Evolutionary conservation across 30 jellyfish, hydroid and myxozoan genomes (phyloP).

Genomic region (Rhopilema esculentum): DNA sequence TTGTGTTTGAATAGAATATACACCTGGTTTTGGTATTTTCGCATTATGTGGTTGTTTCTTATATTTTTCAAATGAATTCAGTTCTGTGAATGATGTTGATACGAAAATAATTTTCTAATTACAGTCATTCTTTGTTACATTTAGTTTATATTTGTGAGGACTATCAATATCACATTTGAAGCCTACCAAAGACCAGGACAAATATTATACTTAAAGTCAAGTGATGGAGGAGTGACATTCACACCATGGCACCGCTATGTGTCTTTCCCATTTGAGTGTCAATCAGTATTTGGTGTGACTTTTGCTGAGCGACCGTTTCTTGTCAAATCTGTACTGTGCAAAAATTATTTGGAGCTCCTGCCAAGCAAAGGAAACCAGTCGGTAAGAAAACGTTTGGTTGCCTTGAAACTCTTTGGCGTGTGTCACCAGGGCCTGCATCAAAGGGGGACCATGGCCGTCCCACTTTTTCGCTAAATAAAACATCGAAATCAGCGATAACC

Average conservation of each 20-base stretch:
- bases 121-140: not conserved
- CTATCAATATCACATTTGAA: constrained; percentile 61
- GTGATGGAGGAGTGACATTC: constrained; percentile 76
- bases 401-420: too few species aligned
- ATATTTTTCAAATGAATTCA: too few species aligned
- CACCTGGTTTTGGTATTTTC: too few species aligned
- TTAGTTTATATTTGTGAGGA: constrained; percentile 52
- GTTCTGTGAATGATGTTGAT: not conserved
- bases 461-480: too few species aligned
- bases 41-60: too few species aligned
- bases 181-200: constrained; percentile 90
- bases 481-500: too few species aligned
- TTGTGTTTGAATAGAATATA: too few species aligned
- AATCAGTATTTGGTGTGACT: constrained; percentile 49
- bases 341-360: constrained; percentile 16
- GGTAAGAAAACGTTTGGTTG: constrained; percentile 2
- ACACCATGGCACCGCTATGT: constrained; percentile 84
- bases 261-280: constrained; percentile 64
- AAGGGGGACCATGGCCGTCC: too few species aligned
- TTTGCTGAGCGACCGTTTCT: constrained; percentile 59
- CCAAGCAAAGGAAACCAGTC: constrained; percentile 66
- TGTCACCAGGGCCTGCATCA: too few species aligned
- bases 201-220: constrained; percentile 55
- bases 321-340: constrained; percentile 71
- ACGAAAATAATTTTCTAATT: not conserved